Evolutionary conservation across 2,888 invertebrate genomes (phyloP).

Genomic region (Polyploca ridens): DNA sequence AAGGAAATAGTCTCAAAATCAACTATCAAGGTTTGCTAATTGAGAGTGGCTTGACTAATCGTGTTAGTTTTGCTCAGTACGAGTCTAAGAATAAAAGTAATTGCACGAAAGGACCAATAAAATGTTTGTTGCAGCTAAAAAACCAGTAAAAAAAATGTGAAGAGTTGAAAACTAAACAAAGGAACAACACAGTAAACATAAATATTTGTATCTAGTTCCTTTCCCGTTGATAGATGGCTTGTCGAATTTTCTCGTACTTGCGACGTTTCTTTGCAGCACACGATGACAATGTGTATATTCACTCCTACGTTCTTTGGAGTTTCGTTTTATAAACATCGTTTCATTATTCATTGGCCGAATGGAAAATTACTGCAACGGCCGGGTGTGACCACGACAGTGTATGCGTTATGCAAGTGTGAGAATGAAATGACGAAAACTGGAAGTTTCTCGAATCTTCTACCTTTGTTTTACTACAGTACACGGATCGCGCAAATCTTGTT

Average conservation of each 20-base stretch:
- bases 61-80: background rate
- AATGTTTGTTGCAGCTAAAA: background rate
- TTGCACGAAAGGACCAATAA: background rate
- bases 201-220: background rate
- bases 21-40: background rate
- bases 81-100: constrained; percentile 4
- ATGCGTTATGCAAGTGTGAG: constrained; percentile 14
- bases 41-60: background rate
- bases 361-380: constrained; percentile 57
- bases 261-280: constrained; percentile 36
- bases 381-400: constrained; percentile 27
- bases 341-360: constrained; percentile 55
- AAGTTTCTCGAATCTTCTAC: background rate
- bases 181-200: background rate
- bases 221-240: background rate
- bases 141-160: background rate
- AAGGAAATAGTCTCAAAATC: background rate
- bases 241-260: constrained; percentile 55
- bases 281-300: constrained; percentile 27
- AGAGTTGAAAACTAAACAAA: background rate
- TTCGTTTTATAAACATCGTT: constrained; percentile 72
- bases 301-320: constrained; percentile 45
- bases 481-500: background rate
- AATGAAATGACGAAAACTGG: background rate
- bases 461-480: background rate